These are phyloP conservation scores for Hemiprocne comata DNA, from an alignment of 2,113 vertebrate species.

Conservation along the genomic window DNA sequence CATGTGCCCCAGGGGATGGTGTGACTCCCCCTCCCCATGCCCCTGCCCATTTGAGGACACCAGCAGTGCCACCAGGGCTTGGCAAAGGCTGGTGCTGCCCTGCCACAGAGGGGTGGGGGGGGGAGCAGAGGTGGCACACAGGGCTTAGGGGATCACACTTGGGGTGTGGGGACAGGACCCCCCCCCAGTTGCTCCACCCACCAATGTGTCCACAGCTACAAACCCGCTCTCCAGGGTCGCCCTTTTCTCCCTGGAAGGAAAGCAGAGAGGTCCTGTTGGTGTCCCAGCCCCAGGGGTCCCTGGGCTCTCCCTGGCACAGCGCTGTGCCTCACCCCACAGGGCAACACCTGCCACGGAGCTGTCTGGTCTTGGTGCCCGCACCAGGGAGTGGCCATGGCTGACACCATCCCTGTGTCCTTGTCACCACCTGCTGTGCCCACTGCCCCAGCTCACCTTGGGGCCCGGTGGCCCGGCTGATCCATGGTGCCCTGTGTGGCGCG, in stretches of 20 bases:
- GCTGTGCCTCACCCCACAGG: not conserved
- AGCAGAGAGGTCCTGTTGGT: not conserved
- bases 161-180: not conserved
- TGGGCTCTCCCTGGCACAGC: not conserved
- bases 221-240: constrained; percentile 60
- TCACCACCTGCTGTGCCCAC: accelerated
- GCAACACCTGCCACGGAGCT: accelerated
- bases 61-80: accelerated
- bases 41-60: not conserved
- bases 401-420: accelerated
- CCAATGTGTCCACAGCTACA: accelerated
- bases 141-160: not conserved
- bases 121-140: accelerated
- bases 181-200: not conserved
- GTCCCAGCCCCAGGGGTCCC: accelerated
- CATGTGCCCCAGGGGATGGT: accelerated
- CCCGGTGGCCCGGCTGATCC: not conserved
- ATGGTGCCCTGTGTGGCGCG: not conserved
- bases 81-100: not conserved
- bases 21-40: not conserved
- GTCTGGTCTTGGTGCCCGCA: not conserved
- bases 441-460: constrained; percentile 18
- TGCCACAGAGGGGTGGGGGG: accelerated
- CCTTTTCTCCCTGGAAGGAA: constrained; percentile 69
- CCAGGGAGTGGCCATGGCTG: accelerated